phyloP scores from a whole-genome alignment of 1,140 invertebrate species.

The Tetragnatha versicolor region DNA sequence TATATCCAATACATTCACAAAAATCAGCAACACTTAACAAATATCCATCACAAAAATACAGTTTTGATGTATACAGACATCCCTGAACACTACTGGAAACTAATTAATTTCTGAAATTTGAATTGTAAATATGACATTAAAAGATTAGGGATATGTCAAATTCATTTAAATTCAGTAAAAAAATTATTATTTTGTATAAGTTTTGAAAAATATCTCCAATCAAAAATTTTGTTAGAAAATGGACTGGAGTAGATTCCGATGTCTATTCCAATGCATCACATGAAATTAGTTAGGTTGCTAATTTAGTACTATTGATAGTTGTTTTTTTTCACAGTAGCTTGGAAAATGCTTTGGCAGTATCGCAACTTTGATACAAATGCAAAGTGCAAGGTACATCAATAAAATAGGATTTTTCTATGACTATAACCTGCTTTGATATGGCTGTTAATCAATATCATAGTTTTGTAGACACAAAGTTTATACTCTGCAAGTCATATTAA shows the following conservation, averaged over 20 bases:
- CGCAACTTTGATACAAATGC: no score
- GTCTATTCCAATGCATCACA: background rate
- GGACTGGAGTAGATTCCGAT: background rate
- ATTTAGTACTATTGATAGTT: no score
- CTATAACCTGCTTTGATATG: no score
- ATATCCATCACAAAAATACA: conserved; percentile 53
- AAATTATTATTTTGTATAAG: conserved; percentile 16
- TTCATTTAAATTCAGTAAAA: conserved; percentile 5
- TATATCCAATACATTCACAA: conserved; percentile 46
- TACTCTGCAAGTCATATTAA: no score
- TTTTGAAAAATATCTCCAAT: conserved; percentile 50
- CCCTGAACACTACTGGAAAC: conserved; percentile 4
- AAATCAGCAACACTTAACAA: conserved; percentile 48
- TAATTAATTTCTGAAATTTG: conserved; percentile 8
- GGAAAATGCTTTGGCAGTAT: no score
- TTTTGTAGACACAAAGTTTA: no score
- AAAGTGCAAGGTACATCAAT: no score
- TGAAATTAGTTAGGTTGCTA: background rate
- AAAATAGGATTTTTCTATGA: no score
- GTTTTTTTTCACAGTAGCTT: no score
- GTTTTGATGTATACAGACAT: background rate
- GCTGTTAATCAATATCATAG: no score
- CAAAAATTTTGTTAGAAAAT: conserved; percentile 38
- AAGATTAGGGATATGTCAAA: conserved; percentile 32
- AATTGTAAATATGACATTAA: conserved; percentile 16